Base-by-base conservation (phyloP, 37 sponge, comb jelly and placozoan species). In the Spongia lamella region DNA sequence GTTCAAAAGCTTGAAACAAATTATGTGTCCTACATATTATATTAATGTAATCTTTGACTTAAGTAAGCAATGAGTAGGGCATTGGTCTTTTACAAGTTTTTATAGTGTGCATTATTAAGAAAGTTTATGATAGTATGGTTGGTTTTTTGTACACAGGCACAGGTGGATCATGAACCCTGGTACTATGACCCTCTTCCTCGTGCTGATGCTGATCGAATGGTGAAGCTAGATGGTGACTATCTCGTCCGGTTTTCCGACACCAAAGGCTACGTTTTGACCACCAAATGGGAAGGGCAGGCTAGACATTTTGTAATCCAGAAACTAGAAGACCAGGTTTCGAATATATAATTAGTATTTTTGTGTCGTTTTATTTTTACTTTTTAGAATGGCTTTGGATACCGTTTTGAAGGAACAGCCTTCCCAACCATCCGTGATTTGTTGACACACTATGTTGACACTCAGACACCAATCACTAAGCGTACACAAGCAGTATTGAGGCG, bases 291-390 rank as follows among this genome's bases (percentile, higher is more conserved):
- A 0, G 82, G 76, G 16, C 34, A 51, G 26, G 73, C 68, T 3
- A 87, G 81, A 57, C 97, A 96, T 65, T 93, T 96, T 72, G 82
- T 96, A 26, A 89, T 96, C 11, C 88, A 96, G 63, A 50, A 80
- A 32, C 36, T 81, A 49, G 57, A 74, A 9, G 47, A 43, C 9
- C 7, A 43, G 47, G 47, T 43, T 13, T 43, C 7, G 47, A 13
- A 9, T 43, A 43, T 9, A 43, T 9, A 43, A 13, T 43, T 43
- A 13, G 47, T 9, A 43, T 5, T 5, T 43, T 43, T 5, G 6
- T 70, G 32, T 6, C 26, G 20, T 2, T 30, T 31, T 73, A 25
- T 57, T 22, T 73, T 24, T 73, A 31, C 37, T 29, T 15, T 38
- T 2, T 34, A 31, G 22, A 34, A 14, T 29, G 38, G 38, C 5